Conservation (phyloP, 2,797 vertebrate genomes). For the Nannoperca obscura region DNA sequence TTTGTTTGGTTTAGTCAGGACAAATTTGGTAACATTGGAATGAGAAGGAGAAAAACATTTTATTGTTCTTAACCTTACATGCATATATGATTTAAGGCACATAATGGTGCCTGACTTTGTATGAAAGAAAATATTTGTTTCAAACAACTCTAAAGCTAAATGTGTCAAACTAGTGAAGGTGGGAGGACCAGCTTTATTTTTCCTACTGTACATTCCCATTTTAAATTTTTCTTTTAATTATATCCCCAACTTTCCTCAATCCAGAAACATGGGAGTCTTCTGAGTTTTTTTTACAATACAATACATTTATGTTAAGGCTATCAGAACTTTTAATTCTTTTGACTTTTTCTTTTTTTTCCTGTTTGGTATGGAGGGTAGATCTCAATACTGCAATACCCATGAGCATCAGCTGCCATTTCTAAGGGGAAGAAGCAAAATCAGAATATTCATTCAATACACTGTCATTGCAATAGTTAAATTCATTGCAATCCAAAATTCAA, state of each 20-base stretch:
- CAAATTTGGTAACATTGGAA: constrained; percentile 40
- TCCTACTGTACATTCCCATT: not conserved
- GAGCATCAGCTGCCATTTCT: constrained; percentile 1
- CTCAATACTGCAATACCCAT: not conserved
- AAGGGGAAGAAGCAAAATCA: not conserved
- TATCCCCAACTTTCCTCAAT: constrained; percentile 1
- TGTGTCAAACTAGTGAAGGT: not conserved
- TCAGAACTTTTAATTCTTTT: not conserved
- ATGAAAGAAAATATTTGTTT: constrained; percentile 13
- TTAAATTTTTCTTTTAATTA: constrained; percentile 1
- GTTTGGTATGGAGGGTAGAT: not conserved
- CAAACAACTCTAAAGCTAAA: not conserved
- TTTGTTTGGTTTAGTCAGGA: constrained; percentile 40
- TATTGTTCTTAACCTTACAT: constrained; percentile 21
- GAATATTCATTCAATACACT: not conserved
- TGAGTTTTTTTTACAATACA: not conserved
- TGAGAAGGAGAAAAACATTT: constrained; percentile 16
- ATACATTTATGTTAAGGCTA: not conserved
- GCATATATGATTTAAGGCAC: not conserved
- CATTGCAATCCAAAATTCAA: not conserved
- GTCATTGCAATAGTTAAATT: not conserved
- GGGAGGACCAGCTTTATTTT: not conserved
- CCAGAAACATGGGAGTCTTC: not conserved
- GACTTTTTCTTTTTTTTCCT: not conserved
- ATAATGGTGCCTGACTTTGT: not conserved